Base-by-base conservation (phyloP, 2,113 vertebrate species). In the Rynchops niger region DNA sequence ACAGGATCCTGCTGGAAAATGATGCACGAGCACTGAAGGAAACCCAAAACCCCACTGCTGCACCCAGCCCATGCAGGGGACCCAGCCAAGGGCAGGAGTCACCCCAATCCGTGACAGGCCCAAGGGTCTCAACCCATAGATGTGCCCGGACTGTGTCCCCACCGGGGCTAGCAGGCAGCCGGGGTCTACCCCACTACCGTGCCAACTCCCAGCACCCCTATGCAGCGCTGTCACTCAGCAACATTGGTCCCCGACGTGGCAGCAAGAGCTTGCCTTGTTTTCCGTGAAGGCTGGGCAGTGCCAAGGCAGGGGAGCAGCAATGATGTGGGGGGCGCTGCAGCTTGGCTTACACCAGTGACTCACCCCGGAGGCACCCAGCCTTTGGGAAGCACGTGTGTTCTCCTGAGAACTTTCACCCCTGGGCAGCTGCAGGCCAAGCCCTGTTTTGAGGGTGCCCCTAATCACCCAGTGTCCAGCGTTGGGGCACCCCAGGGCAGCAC, bases 331-430 rank as follows among this genome's bases (percentile, higher is more conserved):
- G 11, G 1, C 3, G 18, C 26, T 65, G 43, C 59, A 91, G 9
- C 53, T 45, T 45, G 77, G 7, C n/a, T 65, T 30, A 21, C 50
- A 17, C 50, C 63, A 18, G 42, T 7, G 23, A 43, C 40, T 42
- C 70, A 21, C 8, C 38, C 36, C 50, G 36, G 53, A 20, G 21
- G 18, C 20, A 50, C 17, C 9, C 25, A 40, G 18, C 42, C 17
- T 78, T 40, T 10, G 29, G 18, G 47, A 92, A 86, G 36, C 0
- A 0, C 5, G 6, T 2, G 9, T 5, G 5, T 38, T 78, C 40
- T 56, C 40, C 65, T 27, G 18, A 12, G 52, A 6, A 11, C 45
- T 27, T 49, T 42, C 56, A 43, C 11, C 19, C 19, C n/a, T 30
- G 25, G 43, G 32, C 14, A 58, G 32, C 50, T 49, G 38, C 34